Percentiles rank a stretch among this genome's conserved stretches.
phyloP scores from a whole-genome alignment of 1,140 invertebrate species.

The Armadillidium nasatum region DNA sequence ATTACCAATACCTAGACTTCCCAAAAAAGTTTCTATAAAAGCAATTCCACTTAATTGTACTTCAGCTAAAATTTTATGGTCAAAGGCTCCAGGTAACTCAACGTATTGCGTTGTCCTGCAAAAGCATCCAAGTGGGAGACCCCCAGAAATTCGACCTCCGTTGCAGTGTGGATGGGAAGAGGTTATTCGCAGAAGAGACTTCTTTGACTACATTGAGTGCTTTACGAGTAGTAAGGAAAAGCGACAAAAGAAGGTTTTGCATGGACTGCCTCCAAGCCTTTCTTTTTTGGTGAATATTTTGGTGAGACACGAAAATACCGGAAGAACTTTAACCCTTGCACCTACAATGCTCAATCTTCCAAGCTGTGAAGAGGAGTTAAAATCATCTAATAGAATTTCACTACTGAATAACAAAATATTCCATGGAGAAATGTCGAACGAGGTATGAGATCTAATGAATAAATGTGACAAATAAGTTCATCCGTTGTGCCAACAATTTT shows the following conservation, averaged over 20 bases:
- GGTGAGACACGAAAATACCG: neutral
- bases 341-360: neutral
- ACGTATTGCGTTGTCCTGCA: neutral
- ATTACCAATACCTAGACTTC: neutral
- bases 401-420: too few relatives aligned
- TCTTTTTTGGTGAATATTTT: neutral
- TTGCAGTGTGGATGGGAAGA: slow-evolving; percentile 7
- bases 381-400: too few relatives aligned
- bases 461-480: too few relatives aligned
- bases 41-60: neutral
- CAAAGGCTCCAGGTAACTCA: neutral
- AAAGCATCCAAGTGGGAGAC: neutral
- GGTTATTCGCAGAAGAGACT: neutral
- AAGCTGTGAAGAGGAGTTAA: neutral
- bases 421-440: too few relatives aligned
- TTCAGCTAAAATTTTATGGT: neutral
- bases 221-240: neutral
- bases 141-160: neutral
- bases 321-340: neutral
- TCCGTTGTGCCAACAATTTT: too few relatives aligned
- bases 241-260: neutral
- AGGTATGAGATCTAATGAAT: too few relatives aligned
- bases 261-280: neutral
- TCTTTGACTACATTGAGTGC: neutral
- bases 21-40: neutral